These are phyloP conservation scores for Chlamydotis undulata DNA, from an alignment of 2,113 vertebrate genomes.

Conservation along the genomic window DNA sequence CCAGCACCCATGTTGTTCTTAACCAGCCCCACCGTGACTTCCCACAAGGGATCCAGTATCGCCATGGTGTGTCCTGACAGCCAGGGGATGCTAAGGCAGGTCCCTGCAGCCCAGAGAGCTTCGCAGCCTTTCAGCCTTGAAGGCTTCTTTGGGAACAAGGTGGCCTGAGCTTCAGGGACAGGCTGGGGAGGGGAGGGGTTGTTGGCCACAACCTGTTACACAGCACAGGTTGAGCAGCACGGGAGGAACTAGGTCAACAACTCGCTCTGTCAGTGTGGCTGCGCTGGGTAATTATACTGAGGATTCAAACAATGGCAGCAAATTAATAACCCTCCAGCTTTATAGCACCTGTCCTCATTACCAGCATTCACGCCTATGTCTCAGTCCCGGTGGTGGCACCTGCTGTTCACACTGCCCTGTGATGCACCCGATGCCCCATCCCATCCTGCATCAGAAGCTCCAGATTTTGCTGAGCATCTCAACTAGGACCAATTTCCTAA, in stretches of 20 bases:
- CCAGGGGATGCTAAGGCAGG: neutral
- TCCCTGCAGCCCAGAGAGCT: neutral
- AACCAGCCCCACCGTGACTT: fast-evolving
- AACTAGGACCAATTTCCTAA: neutral
- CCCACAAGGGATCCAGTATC: neutral
- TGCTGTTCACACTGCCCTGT: neutral
- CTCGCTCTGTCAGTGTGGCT: neutral
- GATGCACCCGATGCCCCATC: fast-evolving
- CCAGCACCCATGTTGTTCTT: fast-evolving
- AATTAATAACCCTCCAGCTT: neutral
- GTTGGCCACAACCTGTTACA: constrained; percentile 1
- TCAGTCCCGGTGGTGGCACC: neutral
- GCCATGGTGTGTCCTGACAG: neutral
- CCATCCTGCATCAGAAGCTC: neutral
- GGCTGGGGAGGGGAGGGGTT: neutral
- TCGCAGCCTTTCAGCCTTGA: neutral
- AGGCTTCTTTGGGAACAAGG: neutral
- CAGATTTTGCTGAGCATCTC: neutral
- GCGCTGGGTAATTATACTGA: neutral
- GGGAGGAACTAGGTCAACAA: constrained; percentile 53
- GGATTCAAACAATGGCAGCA: neutral
- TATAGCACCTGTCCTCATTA: neutral
- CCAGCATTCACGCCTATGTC: neutral
- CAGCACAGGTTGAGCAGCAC: neutral
- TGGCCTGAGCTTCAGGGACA: neutral